phyloP scores from a whole-genome alignment of 2,113 vertebrate species.

The Cairina moschata region DNA sequence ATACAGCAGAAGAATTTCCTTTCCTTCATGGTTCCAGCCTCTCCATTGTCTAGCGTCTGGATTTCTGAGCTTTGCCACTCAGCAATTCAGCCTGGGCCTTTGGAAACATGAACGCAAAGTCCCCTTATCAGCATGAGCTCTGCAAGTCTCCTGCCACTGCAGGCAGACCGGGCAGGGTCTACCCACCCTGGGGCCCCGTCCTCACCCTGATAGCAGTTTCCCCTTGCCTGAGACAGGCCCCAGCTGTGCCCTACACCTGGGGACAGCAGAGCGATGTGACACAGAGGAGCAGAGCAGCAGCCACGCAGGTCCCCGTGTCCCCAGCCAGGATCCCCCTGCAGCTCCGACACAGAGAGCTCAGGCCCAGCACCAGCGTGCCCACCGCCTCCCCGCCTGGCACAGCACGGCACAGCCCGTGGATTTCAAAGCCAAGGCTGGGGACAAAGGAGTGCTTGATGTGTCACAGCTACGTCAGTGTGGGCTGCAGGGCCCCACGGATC shows the following conservation, averaged over 20 bases:
- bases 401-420: not conserved
- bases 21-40: conserved; percentile 73
- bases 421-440: not conserved
- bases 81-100: not conserved
- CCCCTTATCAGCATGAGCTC: conserved; percentile 39
- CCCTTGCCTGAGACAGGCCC: not conserved
- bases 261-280: not conserved
- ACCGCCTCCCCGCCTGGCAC: not conserved
- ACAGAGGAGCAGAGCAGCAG: not conserved
- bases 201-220: not conserved
- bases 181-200: not conserved
- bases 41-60: conserved; percentile 80
- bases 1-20: conserved; percentile 85
- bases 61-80: conserved; percentile 5
- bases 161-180: not conserved
- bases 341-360: not conserved
- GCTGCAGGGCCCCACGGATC: not conserved
- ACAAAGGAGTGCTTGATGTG: not conserved
- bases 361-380: not conserved
- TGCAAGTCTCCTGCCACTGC: not conserved
- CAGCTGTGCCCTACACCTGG: not conserved
- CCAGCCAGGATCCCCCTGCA: not conserved
- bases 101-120: conserved; percentile 15
- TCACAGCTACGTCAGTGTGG: too few relatives aligned
- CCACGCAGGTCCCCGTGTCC: not conserved